Evolutionary conservation across 2,113 vertebrate species (phyloP).

Genomic region (Megalops atlanticus): DNA sequence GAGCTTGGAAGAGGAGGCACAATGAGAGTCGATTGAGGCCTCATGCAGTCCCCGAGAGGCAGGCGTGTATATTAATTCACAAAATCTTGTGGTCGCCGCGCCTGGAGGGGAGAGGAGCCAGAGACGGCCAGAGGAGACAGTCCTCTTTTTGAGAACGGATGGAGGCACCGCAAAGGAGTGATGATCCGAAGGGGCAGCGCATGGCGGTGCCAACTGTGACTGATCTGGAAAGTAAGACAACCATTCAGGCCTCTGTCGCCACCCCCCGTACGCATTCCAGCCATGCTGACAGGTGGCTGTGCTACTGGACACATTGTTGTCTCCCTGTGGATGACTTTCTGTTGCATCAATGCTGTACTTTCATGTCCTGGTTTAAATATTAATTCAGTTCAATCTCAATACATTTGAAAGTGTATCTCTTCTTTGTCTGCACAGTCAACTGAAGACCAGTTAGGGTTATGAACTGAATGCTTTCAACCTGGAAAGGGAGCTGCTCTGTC

Average conservation of each 20-base stretch:
- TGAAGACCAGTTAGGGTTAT: too few relatives aligned
- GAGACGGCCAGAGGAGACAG: background rate
- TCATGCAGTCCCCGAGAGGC: slow-evolving; percentile 61
- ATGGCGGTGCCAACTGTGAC: background rate
- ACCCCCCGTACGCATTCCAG: too few relatives aligned
- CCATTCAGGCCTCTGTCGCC: background rate
- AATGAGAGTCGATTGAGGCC: slow-evolving; percentile 56
- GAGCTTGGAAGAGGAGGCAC: slow-evolving; percentile 71
- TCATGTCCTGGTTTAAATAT: background rate
- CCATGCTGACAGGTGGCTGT: too few relatives aligned
- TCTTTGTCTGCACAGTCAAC: too few relatives aligned
- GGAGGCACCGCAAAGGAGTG: background rate
- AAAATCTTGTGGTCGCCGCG: slow-evolving; percentile 19
- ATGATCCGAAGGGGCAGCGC: background rate
- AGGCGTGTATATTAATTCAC: slow-evolving; percentile 64
- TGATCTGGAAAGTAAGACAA: background rate
- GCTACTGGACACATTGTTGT: too few relatives aligned
- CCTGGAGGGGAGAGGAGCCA: background rate
- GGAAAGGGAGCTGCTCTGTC: too few relatives aligned
- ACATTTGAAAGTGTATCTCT: too few relatives aligned
- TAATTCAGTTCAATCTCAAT: too few relatives aligned
- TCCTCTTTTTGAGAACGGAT: background rate
- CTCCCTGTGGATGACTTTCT: too few relatives aligned
- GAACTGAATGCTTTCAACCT: too few relatives aligned
- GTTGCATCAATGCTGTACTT: too few relatives aligned